Conservation (phyloP, 2,797 vertebrate genomes). For the Platyrinchus mystaceus region DNA sequence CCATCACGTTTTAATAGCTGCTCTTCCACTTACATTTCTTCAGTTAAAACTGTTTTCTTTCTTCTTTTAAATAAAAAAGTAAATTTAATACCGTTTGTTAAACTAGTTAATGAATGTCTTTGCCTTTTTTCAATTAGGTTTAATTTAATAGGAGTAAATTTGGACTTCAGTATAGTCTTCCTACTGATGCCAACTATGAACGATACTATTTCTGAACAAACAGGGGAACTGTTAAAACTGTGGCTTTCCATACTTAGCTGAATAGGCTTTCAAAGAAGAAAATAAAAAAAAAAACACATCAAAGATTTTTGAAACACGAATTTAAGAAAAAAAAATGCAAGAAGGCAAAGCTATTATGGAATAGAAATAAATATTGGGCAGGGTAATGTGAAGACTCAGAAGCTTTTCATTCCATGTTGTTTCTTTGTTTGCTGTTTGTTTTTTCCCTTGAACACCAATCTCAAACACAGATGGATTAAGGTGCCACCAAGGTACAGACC, state of each 20-base stretch:
- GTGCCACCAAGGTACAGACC: background rate
- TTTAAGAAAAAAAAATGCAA: background rate
- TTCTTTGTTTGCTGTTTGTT: background rate
- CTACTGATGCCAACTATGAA: conserved; percentile 51
- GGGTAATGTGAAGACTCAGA: conserved; percentile 7
- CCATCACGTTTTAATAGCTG: conserved; percentile 29
- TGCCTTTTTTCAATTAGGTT: conserved; percentile 59
- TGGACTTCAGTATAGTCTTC: conserved; percentile 34
- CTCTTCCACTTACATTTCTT: background rate
- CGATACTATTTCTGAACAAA: conserved; percentile 61
- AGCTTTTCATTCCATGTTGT: background rate
- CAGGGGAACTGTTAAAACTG: conserved; percentile 37
- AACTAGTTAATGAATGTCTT: conserved; percentile 31
- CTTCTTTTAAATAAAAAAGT: conserved; percentile 41
- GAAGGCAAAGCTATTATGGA: conserved; percentile 31
- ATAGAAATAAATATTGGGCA: background rate
- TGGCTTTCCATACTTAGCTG: conserved; percentile 54
- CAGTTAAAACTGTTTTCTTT: conserved; percentile 28
- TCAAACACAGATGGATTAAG: background rate
- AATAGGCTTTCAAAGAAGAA: conserved; percentile 56
- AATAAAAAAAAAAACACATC: background rate
- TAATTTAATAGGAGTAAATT: conserved; percentile 63
- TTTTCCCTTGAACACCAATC: background rate
- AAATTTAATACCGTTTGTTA: conserved; percentile 31
- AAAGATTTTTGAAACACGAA: background rate